These are phyloP conservation scores for Enteromius mattozi DNA, from an alignment of 2,797 vertebrate species.

Conservation along the genomic window DNA sequence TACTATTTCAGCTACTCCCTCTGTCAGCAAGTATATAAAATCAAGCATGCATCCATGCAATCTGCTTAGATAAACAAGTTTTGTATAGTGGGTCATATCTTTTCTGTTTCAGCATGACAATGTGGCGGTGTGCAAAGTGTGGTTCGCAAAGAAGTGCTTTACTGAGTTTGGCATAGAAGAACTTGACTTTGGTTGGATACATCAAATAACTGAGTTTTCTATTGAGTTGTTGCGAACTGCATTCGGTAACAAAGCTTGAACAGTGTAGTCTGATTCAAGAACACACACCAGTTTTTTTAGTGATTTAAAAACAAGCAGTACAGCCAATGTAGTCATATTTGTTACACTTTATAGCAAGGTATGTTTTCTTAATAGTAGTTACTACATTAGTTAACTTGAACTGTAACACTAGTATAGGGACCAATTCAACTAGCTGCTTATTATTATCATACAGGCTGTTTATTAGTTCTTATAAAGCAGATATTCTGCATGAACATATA, in stretches of 20 bases:
- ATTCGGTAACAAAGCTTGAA: no score
- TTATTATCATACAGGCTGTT: no score
- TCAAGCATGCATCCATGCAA: not conserved
- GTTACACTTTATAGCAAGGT: not conserved
- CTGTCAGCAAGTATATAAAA: slow-evolving; percentile 10
- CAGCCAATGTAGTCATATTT: not conserved
- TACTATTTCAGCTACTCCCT: not conserved
- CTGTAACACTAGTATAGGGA: no score
- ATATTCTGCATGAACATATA: not conserved
- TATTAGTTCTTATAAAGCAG: not conserved
- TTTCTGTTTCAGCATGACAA: not conserved
- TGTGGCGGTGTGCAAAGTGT: not conserved
- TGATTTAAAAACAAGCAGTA: not conserved
- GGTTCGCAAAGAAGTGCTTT: not conserved
- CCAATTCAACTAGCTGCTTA: no score
- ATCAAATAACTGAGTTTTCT: not conserved
- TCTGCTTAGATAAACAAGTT: slow-evolving; percentile 15
- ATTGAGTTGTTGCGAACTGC: no score
- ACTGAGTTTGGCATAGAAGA: not conserved
- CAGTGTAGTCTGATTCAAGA: not conserved
- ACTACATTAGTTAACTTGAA: no score
- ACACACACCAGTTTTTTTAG: not conserved
- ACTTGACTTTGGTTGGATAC: not conserved
- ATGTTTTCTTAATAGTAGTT: not conserved
- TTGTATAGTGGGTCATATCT: not conserved